Percentiles rank a stretch among this genome's conserved stretches.
These are phyloP conservation scores for Corythornis vintsioides DNA, from an alignment of 2,113 vertebrate species.

Conservation along the genomic window DNA sequence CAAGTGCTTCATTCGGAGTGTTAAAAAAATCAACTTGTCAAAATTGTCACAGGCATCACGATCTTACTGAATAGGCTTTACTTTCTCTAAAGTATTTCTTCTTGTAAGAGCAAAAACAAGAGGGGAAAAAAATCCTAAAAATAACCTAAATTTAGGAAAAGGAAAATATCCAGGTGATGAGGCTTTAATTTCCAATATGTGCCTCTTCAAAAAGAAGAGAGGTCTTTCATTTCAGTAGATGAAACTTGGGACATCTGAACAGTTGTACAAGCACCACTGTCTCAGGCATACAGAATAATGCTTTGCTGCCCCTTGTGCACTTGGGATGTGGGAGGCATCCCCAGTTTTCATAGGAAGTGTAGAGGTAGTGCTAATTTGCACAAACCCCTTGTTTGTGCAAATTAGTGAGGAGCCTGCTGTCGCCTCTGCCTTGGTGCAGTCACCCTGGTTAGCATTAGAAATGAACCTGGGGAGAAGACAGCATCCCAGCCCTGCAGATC, in stretches of 20 bases:
- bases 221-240: not conserved
- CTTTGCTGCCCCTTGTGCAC: too few species aligned
- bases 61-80: not conserved
- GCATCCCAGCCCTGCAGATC: too few species aligned
- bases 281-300: too few species aligned
- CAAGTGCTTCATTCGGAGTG: not conserved
- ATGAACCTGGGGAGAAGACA: too few species aligned
- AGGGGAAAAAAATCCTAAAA: not conserved
- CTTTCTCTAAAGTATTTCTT: not conserved
- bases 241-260: not conserved
- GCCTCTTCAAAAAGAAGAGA: not conserved
- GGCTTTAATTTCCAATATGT: not conserved
- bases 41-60: conserved; percentile 5
- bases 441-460: too few species aligned
- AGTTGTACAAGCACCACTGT: too few species aligned
- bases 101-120: not conserved
- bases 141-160: not conserved
- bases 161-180: not conserved
- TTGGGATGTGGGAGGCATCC: too few species aligned
- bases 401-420: too few species aligned
- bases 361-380: too few species aligned
- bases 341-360: too few species aligned
- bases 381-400: too few species aligned
- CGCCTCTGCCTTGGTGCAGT: too few species aligned
- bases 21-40: conserved; percentile 34